Evolutionary conservation across 2,797 vertebrate genomes (phyloP).

Genomic region (Brotula barbata): DNA sequence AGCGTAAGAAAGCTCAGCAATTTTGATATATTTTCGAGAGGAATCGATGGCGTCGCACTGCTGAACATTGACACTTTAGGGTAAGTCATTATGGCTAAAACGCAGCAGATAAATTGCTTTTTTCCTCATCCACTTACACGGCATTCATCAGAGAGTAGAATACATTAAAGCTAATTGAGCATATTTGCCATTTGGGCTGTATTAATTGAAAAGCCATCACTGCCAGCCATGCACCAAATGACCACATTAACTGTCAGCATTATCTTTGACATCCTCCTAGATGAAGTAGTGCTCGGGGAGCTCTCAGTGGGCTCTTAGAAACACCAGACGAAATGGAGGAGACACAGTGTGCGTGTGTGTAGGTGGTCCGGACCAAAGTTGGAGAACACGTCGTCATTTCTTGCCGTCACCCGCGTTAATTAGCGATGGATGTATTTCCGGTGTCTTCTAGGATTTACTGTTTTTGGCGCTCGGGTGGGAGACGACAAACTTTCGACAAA

Average conservation of each 20-base stretch:
- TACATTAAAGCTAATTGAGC: slow-evolving; percentile 76
- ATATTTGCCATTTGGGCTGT: slow-evolving; percentile 72
- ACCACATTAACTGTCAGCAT: slow-evolving; percentile 75
- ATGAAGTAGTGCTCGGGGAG: slow-evolving; percentile 67
- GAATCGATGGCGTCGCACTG: slow-evolving; percentile 13
- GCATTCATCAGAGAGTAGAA: slow-evolving; percentile 64
- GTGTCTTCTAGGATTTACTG: slow-evolving; percentile 47
- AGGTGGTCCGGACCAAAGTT: slow-evolving; percentile 70
- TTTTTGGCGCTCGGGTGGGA: slow-evolving; percentile 40
- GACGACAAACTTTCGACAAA: slow-evolving; percentile 33
- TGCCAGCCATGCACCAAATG: slow-evolving; percentile 71
- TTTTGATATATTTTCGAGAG: no score
- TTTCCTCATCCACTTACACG: slow-evolving; percentile 48
- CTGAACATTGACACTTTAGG: slow-evolving; percentile 42
- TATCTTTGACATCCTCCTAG: slow-evolving; percentile 69
- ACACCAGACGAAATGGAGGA: slow-evolving; percentile 40
- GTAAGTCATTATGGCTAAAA: slow-evolving; percentile 52
- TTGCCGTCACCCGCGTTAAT: slow-evolving; percentile 56
- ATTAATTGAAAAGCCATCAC: slow-evolving; percentile 77
- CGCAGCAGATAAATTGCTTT: slow-evolving; percentile 52
- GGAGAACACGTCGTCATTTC: slow-evolving; percentile 61
- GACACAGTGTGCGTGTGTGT: slow-evolving; percentile 49
- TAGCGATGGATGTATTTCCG: slow-evolving; percentile 46
- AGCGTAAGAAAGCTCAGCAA: not conserved
- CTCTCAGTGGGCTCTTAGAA: slow-evolving; percentile 59